A percentile compares a stretch with the other conserved stretches of the same genome.
phyloP scores from a whole-genome alignment of 2,797 vertebrate species.

The Hypotaenidia philippensis region DNA sequence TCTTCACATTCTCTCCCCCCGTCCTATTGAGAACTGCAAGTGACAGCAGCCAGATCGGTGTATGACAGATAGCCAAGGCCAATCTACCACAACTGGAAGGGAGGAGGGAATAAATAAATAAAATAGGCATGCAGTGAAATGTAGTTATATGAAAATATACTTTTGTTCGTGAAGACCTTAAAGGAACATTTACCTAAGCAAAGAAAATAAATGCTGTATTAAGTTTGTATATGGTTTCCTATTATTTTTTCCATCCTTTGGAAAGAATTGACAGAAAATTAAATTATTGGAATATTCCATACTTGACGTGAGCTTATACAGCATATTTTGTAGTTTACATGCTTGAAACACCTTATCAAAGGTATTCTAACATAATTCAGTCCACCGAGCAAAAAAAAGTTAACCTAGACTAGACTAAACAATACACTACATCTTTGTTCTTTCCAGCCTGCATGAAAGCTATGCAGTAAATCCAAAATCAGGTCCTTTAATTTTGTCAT shows the following conservation, averaged over 20 bases:
- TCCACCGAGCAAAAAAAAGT: background rate
- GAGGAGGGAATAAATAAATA: too few relatives aligned
- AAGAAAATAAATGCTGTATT: background rate
- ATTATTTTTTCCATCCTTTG: background rate
- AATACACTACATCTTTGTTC: background rate
- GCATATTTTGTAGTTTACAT: background rate
- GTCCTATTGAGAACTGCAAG: background rate
- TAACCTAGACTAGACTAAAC: background rate
- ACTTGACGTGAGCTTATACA: too few relatives aligned
- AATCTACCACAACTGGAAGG: background rate
- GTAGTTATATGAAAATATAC: background rate
- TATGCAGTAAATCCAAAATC: background rate
- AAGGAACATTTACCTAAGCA: background rate
- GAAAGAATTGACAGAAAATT: background rate
- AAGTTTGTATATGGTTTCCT: background rate
- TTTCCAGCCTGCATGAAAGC: background rate
- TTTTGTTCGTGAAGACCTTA: background rate
- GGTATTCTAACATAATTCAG: background rate
- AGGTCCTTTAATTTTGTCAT: background rate
- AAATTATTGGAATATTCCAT: background rate
- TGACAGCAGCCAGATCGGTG: background rate
- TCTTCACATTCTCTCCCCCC: background rate
- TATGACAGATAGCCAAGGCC: background rate
- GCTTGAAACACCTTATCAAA: background rate
- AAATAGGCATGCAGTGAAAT: background rate